Base-by-base conservation (phyloP, 23 tunicate genomes). In the Oikopleura dioica region DNA sequence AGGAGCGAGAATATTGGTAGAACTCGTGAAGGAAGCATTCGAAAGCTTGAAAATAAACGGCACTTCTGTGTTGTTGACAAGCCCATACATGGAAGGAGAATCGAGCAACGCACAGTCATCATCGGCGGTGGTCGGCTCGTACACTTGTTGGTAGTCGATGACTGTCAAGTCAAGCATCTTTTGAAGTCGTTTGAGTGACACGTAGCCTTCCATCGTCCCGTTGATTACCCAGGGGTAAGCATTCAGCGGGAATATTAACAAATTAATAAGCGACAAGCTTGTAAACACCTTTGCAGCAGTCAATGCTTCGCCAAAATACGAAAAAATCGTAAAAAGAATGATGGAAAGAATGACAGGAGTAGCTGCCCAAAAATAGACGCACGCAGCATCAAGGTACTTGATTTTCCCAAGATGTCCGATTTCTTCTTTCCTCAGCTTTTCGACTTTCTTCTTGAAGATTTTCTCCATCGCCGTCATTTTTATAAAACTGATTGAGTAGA, bases 141-240 rank as follows among this genome's bases (percentile, higher is more conserved):
- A 44, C 9, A 44, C 16, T 9, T 44, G 16, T 44, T 44, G 55
- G 16, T 44, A 44, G 55, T 44, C 55, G 55, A 44, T 44, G 16
- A 44, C 55, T 16, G 9, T 44, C 55, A 44, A 16, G 55, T 44
- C 55, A 44, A 44, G 9, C 16, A 44, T 9, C 16, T 44, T 16
- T 44, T 44, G 55, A 9, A 44, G 55, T 44, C 55, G 9, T 44
- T 44, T 9, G 9, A 85, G 33, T 0, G 97, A 91, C 1, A 80
- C 78, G 81, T 82, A 82, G 36, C 92, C 87, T 59, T 91, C 97
- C 92, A 91, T 91, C 36, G 85, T 55, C 0, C 97, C 97, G 78
- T 91, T 91, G 29, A 91, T 38, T 1, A 91, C 97, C 97, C 97
- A 91, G 0, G 97, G 97, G 79, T 84, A 91, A 1, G 97, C 97